phyloP scores from a whole-genome alignment of 2,113 vertebrate species.

The Geococcyx californianus region DNA sequence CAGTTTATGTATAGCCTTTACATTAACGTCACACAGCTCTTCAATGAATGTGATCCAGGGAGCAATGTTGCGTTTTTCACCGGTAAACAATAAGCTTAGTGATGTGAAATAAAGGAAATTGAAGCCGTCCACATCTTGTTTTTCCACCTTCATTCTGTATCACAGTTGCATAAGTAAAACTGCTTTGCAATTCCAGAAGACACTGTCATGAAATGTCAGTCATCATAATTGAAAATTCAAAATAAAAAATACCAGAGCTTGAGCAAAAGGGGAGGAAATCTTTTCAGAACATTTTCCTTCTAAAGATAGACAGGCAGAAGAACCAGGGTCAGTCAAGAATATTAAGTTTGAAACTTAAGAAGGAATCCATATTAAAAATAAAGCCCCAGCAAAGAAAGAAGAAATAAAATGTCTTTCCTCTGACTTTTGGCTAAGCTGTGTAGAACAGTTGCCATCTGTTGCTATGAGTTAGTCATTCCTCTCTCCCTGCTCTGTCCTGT shows the following conservation, averaged over 20 bases:
- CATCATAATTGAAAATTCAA: neutral
- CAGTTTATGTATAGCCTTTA: neutral
- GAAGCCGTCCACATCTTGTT: neutral
- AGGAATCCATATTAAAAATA: neutral
- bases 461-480: neutral
- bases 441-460: constrained; percentile 15
- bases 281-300: neutral
- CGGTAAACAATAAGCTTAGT: neutral
- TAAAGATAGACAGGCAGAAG: neutral
- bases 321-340: neutral
- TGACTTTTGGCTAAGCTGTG: neutral
- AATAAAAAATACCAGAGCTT: neutral
- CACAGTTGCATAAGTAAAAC: neutral
- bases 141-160: neutral
- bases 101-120: constrained; percentile 31
- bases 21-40: neutral
- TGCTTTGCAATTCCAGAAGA: neutral
- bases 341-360: neutral
- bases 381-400: neutral
- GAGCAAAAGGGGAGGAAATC: neutral
- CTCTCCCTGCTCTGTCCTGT: neutral
- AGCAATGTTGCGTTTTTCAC: neutral
- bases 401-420: neutral
- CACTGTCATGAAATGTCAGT: constrained; percentile 21
- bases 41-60: neutral